Evolutionary conservation across 1,140 invertebrate genomes (phyloP), one percentile per base, ranked within the genome.

Genomic region (Aphelinus certus): DNA sequence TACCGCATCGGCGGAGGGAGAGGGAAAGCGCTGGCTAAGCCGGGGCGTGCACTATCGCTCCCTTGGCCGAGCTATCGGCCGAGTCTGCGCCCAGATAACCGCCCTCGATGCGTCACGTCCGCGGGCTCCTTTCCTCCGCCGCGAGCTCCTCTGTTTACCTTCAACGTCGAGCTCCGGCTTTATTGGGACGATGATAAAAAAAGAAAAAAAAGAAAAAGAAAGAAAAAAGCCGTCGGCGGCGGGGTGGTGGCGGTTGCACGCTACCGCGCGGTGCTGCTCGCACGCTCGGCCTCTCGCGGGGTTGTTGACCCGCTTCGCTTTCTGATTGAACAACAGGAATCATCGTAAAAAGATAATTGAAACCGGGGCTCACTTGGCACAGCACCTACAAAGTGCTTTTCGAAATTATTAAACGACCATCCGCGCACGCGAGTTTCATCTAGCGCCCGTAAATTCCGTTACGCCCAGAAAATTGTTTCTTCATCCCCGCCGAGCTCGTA

Each of bases 271-370:
- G 26, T 26, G 26, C 26, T 26, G 26, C 26, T 26, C 26, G 26
- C 26, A 26, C 26, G 26, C 26, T 26, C 26, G 26, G 26, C 26
- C 26, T 26, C 10, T 26, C 43, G 45, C 42, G 58, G 45, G 69
- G 57, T 70, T 60, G 64, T 70, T 76, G 47, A 68, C 61, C 66
- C 60, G 43, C 42, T 60, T 60, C 45, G 10, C 58, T 60, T 60
- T 60, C 42, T 60, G 58, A 60, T 60, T 60, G 58, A 4, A 43
- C 9, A 43, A 43, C 55, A 7, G 42, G 58, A 60, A 60, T 45
- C 58, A 2, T 60, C 58, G 58, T 60, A 60, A 60, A 60, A 60
- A 60, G 42, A 60, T 60, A 60, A 60, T 60, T 60, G 26, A 26
- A 26, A 26, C 26, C 26, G 26, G 26, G 26, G 26, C 26, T 26